These are phyloP conservation scores for Sylvicola cinctus DNA, from an alignment of 2,888 invertebrate genomes.

Conservation along the genomic window DNA sequence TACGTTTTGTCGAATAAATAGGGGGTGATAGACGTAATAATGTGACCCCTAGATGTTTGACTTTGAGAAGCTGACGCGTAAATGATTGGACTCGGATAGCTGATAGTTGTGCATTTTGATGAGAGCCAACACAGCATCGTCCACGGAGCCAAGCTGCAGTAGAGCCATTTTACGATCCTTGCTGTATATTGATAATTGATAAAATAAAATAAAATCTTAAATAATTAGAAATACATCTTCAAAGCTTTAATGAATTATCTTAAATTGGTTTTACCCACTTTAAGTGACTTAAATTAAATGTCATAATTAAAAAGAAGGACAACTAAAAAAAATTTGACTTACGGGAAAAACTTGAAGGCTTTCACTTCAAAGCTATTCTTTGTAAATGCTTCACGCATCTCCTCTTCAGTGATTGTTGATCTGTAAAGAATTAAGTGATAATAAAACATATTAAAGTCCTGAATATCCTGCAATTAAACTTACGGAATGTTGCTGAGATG, in stretches of 20 bases:
- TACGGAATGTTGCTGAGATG: constrained; percentile 99
- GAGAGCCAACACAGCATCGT: constrained; percentile 89
- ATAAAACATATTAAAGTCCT: too few relatives aligned
- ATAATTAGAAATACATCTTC: not conserved
- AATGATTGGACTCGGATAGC: constrained; percentile 93
- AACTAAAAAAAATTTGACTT: constrained; percentile 29
- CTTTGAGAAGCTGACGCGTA: constrained; percentile 98
- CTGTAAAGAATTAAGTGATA: too few relatives aligned
- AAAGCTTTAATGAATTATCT: not conserved
- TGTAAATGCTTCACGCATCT: constrained; percentile 79
- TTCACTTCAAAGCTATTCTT: constrained; percentile 74
- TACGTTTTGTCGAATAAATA: too few relatives aligned
- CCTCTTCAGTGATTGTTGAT: constrained; percentile 78
- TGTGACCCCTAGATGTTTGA: constrained; percentile 94
- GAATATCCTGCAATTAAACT: constrained; percentile 29
- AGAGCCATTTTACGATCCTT: constrained; percentile 99
- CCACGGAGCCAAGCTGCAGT: constrained; percentile 84
- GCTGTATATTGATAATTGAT: constrained; percentile 27
- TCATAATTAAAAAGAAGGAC: too few relatives aligned
- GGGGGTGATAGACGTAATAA: too few relatives aligned
- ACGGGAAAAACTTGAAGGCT: constrained; percentile 94
- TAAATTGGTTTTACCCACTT: too few relatives aligned
- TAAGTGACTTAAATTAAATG: too few relatives aligned
- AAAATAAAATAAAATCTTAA: constrained; percentile 2
- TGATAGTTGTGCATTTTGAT: constrained; percentile 99